Evolutionary conservation across 2,113 vertebrate genomes (phyloP).

Genomic region (Perccottus glenii): DNA sequence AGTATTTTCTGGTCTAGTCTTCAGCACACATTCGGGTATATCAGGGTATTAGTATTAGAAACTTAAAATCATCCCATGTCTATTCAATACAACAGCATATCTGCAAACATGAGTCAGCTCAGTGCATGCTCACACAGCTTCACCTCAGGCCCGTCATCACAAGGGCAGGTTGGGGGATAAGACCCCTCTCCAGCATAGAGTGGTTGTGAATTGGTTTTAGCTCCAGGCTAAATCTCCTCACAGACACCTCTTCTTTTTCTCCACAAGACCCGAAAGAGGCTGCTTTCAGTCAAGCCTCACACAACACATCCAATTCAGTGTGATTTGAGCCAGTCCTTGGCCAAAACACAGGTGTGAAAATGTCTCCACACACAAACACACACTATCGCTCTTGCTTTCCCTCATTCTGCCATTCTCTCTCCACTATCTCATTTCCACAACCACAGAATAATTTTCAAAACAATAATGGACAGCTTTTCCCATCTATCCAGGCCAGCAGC

Average conservation of each 20-base stretch:
- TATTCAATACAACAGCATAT: slow-evolving; percentile 5
- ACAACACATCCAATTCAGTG: slow-evolving; percentile 58
- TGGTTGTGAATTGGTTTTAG: slow-evolving; percentile 75
- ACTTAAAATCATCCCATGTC: neutral
- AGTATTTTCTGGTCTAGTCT: too few species aligned
- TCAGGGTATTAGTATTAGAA: neutral
- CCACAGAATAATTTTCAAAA: slow-evolving; percentile 50
- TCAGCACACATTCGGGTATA: too few species aligned
- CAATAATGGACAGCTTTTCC: slow-evolving; percentile 34
- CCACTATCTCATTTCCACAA: slow-evolving; percentile 49
- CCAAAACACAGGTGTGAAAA: slow-evolving; percentile 63
- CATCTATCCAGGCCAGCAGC: slow-evolving; percentile 8
- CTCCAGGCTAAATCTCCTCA: slow-evolving; percentile 71
- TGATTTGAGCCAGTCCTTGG: slow-evolving; percentile 62
- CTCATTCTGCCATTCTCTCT: slow-evolving; percentile 14
- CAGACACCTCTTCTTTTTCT: slow-evolving; percentile 64
- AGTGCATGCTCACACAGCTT: slow-evolving; percentile 6
- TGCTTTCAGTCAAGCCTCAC: slow-evolving; percentile 55
- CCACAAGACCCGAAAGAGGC: slow-evolving; percentile 52
- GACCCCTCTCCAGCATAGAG: slow-evolving; percentile 72
- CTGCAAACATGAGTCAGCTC: neutral
- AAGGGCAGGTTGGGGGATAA: slow-evolving; percentile 65
- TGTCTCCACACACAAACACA: slow-evolving; percentile 9
- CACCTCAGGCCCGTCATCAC: slow-evolving; percentile 48
- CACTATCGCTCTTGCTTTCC: neutral